Evolutionary conservation across 2,888 invertebrate genomes (phyloP), one percentile per base, ranked within the genome.

Genomic region (Cremastinae sp.): DNA sequence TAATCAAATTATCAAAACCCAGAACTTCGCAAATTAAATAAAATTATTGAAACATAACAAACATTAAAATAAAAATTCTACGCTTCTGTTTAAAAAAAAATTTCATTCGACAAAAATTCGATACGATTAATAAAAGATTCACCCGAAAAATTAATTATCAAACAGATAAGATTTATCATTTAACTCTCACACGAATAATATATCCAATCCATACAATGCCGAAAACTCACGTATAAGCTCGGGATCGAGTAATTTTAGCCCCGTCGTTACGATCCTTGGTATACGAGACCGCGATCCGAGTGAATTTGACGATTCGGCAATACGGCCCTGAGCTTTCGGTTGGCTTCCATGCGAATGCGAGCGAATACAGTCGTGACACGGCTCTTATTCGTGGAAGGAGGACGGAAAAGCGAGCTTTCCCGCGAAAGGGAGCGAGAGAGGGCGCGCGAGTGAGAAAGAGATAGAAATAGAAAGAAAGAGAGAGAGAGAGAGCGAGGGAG

Each of bases 271-370:
- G 28, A 28, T 28, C 28, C n/a, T n/a, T n/a, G n/a, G n/a, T n/a
- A n/a, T 41, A 2, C 10, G 41, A 41, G 41, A 2, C n/a, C 4
- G 41, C 4, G 9, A 2, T 41, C 9, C 9, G 28, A 28, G 28
- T 5, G 28, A 28, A 28, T 3, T 28, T 5, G 2, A 5, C 5
- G 28, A 28, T 28, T 3, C 5, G 9, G 28, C 43, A 28, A 28
- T 59, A 79, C 79, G 79, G 74, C 77, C 74, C 77, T 79, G 79
- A 68, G 68, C 56, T 78, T 61, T 75, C 64, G 65, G 45, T 68
- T 53, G 64, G 71, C 43, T 65, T 16, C 55, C 41, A 43, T 47
- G 62, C 16, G 55, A 79, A 73, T 70, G 58, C 35, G 77, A 75
- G 79, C 45, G 79, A 71, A 74, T 71, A 47, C 18, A 22, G 28